Percentiles rank a stretch among this genome's conserved stretches.
Conservation (phyloP, 1,140 invertebrate species). For the Hyphantria cunea region DNA sequence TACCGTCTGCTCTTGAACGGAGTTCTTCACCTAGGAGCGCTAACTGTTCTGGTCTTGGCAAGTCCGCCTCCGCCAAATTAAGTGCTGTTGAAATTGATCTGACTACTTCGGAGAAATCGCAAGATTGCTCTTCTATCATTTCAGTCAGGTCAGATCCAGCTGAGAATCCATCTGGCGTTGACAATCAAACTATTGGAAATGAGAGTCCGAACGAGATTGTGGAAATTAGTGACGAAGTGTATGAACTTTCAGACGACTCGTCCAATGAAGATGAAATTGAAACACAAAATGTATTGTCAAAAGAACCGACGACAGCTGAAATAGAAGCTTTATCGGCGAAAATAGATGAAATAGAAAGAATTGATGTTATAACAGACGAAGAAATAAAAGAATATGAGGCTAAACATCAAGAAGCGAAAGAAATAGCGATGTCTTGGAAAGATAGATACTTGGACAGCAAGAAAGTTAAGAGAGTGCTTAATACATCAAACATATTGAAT, state of each 20-base stretch:
- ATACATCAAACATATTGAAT: constrained; percentile 81
- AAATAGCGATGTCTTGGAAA: constrained; percentile 72
- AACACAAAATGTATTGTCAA: constrained; percentile 61
- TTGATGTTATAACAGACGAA: constrained; percentile 47
- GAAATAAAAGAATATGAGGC: constrained; percentile 45
- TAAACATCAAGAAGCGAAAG: constrained; percentile 34
- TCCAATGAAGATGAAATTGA: constrained; percentile 67
- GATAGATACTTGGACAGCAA: constrained; percentile 76
- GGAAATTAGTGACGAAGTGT: constrained; percentile 58
- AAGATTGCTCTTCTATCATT: too few species aligned
- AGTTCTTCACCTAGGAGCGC: too few species aligned
- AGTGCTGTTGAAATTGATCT: not conserved
- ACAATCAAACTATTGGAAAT: constrained; percentile 5
- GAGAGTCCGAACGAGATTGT: constrained; percentile 22
- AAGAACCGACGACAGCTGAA: constrained; percentile 69
- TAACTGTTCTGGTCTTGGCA: too few species aligned
- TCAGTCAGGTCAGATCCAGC: too few species aligned
- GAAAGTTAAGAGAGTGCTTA: constrained; percentile 82
- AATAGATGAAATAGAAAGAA: constrained; percentile 73
- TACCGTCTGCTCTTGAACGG: too few species aligned
- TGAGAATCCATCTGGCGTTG: too few species aligned
- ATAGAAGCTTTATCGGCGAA: constrained; percentile 72
- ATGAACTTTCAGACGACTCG: constrained; percentile 75
- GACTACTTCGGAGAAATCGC: too few species aligned
- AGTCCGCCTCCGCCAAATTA: not conserved